Conservation (phyloP, 2,797 vertebrate genomes). For the Hylomyscus alleni region DNA sequence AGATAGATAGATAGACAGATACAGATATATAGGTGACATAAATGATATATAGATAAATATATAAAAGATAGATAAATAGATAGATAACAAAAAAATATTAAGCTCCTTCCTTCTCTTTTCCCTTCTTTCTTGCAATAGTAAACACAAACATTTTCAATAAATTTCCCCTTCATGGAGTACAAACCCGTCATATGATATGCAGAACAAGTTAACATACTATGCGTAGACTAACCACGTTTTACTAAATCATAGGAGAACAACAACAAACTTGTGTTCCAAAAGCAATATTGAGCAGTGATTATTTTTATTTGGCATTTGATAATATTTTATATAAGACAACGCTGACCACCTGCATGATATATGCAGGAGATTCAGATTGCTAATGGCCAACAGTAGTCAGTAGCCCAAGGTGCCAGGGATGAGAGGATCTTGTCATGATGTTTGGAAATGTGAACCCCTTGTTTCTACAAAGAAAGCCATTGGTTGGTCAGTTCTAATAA, state of each 20-base stretch:
- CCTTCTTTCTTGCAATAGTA: neutral
- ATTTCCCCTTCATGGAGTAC: conserved; percentile 53
- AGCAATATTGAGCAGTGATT: neutral
- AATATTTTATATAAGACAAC: conserved; percentile 56
- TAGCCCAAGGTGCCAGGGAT: neutral
- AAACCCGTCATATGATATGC: conserved; percentile 46
- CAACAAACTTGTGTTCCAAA: conserved; percentile 27
- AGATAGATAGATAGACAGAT: neutral
- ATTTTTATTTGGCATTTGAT: conserved; percentile 14
- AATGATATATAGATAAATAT: neutral
- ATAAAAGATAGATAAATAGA: neutral
- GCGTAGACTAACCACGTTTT: conserved; percentile 9
- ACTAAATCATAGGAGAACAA: conserved; percentile 1
- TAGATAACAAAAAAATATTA: neutral
- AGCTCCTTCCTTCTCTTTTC: neutral
- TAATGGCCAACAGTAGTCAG: conserved; percentile 16
- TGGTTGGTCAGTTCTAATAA: conserved; percentile 48
- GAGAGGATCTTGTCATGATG: conserved; percentile 10
- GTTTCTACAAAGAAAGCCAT: conserved; percentile 61
- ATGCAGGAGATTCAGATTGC: conserved; percentile 17
- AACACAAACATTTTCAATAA: conserved; percentile 43
- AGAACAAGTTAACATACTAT: conserved; percentile 28
- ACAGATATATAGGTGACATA: neutral
- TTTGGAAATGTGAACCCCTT: conserved; percentile 49
- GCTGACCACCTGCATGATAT: conserved; percentile 14